phyloP scores from a whole-genome alignment of 2,113 vertebrate genomes.

The Camelus dromedarius region DNA sequence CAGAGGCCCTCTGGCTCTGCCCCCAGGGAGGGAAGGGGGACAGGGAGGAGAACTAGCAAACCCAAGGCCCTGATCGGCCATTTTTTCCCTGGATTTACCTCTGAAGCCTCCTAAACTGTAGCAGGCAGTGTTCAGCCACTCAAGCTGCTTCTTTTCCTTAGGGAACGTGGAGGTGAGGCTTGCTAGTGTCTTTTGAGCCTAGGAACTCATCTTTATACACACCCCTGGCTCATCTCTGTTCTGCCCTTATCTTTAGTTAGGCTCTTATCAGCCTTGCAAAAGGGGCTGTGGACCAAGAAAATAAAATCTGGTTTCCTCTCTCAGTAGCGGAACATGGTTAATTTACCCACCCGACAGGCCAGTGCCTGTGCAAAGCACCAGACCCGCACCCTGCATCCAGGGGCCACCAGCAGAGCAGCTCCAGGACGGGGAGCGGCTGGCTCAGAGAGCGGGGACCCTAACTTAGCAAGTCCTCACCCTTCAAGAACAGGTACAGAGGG shows the following conservation, averaged over 20 bases:
- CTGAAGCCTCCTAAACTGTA: neutral
- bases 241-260: neutral
- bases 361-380: neutral
- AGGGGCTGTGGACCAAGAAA: neutral
- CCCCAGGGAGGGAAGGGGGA: fast-evolving
- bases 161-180: neutral
- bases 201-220: neutral
- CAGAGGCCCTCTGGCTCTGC: neutral
- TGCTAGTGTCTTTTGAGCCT: neutral
- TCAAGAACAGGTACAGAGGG: neutral
- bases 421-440: neutral
- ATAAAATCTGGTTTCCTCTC: constrained; percentile 54
- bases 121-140: neutral
- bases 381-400: fast-evolving
- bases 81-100: neutral
- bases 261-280: neutral
- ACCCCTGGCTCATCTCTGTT: neutral
- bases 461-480: neutral
- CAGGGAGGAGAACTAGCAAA: too few relatives aligned
- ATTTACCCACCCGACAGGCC: neutral
- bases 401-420: neutral
- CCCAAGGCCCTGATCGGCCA: neutral
- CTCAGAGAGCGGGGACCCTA: neutral
- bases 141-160: neutral
- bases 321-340: neutral